Evolutionary conservation across 2,113 vertebrate species (phyloP), one percentile per base, ranked within the genome.

Genomic region (Sapajus apella): DNA sequence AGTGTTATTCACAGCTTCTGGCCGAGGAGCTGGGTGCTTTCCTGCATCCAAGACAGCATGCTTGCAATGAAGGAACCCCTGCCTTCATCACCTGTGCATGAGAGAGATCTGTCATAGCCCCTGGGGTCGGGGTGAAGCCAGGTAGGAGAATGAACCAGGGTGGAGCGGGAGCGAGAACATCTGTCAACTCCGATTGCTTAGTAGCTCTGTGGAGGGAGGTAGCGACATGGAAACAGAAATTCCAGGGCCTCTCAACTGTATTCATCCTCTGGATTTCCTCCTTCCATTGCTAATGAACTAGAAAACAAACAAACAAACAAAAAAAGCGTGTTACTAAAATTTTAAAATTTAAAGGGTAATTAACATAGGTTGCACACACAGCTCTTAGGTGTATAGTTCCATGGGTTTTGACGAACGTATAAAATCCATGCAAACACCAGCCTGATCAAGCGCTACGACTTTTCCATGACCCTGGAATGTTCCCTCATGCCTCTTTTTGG

Each of bases 1-100:
- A 86, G 91, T 83, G 93, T 96, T 92, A 94, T 91, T 97, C 96
- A 95, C 95, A 84, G 95, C 91, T 95, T 96, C 97, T 94, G 86
- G 87, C 43, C 12, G 75, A 77, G 70, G 93, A 91, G 17, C 72
- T 30, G 47, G 87, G 85, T 83, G 6, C 23, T 25, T 64, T 73
- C 85, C 87, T 83, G 87, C 56, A 37, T 83, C 90, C 85, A n/a
- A 72, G 89, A 70, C 25, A 13, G n/a, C 7, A 0, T 21, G 40
- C 37, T 27, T 35, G 61, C 21, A 76, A 16, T 2, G 35, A 52
- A 85, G 82, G 72, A 70, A 32, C 68, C 61, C 21, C 61, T 56
- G 76, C 18, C 55, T 84, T 47, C 16, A 5, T 21, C 52, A 80
- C 95, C 87, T n/a, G 37, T 56, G 52, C 21, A 2, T 3, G 4